phyloP scores from a whole-genome alignment of 2,113 vertebrate species.

The Gymnocephalus cernua region DNA sequence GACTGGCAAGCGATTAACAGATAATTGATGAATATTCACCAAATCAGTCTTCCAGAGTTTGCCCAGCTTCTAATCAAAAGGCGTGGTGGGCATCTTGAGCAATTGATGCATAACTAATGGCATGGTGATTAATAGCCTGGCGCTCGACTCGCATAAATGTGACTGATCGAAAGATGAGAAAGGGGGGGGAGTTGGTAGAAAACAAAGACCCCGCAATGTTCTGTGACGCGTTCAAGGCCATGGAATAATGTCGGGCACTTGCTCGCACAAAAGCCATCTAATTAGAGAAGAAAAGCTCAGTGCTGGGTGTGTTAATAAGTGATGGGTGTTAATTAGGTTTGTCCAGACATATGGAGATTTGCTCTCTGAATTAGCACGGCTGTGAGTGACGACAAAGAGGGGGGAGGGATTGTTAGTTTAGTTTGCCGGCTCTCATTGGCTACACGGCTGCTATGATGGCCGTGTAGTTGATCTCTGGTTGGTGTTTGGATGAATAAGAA shows the following conservation, averaged over 20 bases:
- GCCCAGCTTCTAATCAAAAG: conserved; percentile 67
- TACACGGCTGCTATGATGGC: background rate
- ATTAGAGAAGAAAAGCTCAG: conserved; percentile 61
- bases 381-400: conserved; percentile 38
- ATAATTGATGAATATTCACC: conserved; percentile 75
- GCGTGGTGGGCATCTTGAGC: conserved; percentile 65
- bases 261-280: conserved; percentile 60
- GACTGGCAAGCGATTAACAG: conserved; percentile 46
- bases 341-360: conserved; percentile 73
- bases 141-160: conserved; percentile 52
- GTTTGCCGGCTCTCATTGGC: conserved; percentile 30
- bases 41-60: conserved; percentile 67
- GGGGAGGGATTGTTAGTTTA: background rate
- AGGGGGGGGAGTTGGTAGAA: conserved; percentile 11
- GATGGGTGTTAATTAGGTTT: conserved; percentile 73
- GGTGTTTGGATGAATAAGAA: conserved; percentile 42
- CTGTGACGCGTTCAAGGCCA: conserved; percentile 57
- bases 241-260: conserved; percentile 37
- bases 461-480: background rate
- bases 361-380: conserved; percentile 56
- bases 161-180: conserved; percentile 50
- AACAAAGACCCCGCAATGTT: conserved; percentile 66
- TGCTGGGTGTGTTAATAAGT: conserved; percentile 64
- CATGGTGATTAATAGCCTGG: conserved; percentile 75
- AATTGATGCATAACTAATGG: conserved; percentile 80